These are phyloP conservation scores for Habroteleia sp. DNA, from an alignment of 2,888 invertebrate species.

Conservation along the genomic window DNA sequence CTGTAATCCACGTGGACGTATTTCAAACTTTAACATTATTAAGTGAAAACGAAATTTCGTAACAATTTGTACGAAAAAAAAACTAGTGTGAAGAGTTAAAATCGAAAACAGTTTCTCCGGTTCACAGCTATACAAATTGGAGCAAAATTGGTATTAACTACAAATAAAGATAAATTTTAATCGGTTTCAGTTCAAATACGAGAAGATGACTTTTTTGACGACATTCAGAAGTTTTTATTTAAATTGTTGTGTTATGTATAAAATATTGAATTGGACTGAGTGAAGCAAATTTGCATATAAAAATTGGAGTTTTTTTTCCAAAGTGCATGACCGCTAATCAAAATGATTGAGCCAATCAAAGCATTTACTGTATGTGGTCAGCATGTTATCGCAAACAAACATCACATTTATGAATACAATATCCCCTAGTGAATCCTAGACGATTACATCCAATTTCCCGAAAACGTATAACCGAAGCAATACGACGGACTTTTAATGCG, in stretches of 20 bases:
- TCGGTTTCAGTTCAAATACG: too few species aligned
- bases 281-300: too few species aligned
- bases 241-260: too few species aligned
- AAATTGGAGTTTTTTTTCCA: too few species aligned
- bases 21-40: slow-evolving; percentile 11
- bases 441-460: slow-evolving; percentile 34
- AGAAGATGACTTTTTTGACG: too few species aligned
- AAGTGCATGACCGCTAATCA: slow-evolving; percentile 29
- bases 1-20: slow-evolving; percentile 2
- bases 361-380: slow-evolving; percentile 13
- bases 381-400: slow-evolving; percentile 17
- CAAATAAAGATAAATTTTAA: too few species aligned
- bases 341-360: slow-evolving; percentile 31
- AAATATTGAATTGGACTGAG: too few species aligned
- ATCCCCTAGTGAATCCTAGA: slow-evolving; percentile 11
- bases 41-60: background rate
- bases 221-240: too few species aligned
- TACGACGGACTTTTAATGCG: slow-evolving; percentile 31
- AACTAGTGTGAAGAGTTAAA: too few species aligned
- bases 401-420: slow-evolving; percentile 34
- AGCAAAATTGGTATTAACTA: too few species aligned
- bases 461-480: slow-evolving; percentile 17
- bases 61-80: background rate
- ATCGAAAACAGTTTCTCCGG: too few species aligned
- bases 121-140: too few species aligned